Evolutionary conservation across 2,888 invertebrate genomes (phyloP), one percentile per base, ranked within the genome.

Genomic region (Adineta ricciae): DNA sequence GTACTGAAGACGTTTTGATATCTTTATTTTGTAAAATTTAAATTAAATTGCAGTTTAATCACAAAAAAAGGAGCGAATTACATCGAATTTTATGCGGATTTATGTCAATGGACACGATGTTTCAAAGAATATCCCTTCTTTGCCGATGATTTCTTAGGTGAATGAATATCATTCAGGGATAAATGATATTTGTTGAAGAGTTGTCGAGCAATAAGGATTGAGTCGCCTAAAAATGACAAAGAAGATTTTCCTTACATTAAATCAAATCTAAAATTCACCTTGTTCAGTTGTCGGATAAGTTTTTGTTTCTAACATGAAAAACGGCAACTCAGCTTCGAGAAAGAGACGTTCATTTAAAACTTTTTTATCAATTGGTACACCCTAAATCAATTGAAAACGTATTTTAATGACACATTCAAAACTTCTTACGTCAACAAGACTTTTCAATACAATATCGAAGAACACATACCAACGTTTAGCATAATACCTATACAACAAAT

Each of bases 381-480:
- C 84, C 19, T 73, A 11, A 9, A 50, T 19, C 19, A 19, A 50
- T 50, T 50, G 3, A 46, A 46, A 8, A 11, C 2, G 9, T 16
- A 2, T 50, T 7, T 50, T 3, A 50, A 50, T 19, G 9, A 50
- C 14, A 50, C 9, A 50, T 19, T 16, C 50, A 50, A 9, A 50
- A 50, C 11, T 52, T 86, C 88, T 87, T 87, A 89, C 91, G 27
- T 91, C 90, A 0, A 88, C 87, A 41, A 94, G 89, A 0, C 93
- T 92, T 32, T 91, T 89, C 1, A 92, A 90, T 85, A 94, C 91
- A 19, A 92, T 92, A 0, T 91, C 87, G 0, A 95, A 88, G 88
- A 95, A 96, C 84, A 93, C 88, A 1, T 89, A 87, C 96, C 96
- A 96, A 86, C 96, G 92, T 0, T 94, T 94, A 85, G 90, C 91